Evolutionary conservation across 2,113 vertebrate species (phyloP), one percentile per base, ranked within the genome.

Genomic region (Thalassoma bifasciatum): DNA sequence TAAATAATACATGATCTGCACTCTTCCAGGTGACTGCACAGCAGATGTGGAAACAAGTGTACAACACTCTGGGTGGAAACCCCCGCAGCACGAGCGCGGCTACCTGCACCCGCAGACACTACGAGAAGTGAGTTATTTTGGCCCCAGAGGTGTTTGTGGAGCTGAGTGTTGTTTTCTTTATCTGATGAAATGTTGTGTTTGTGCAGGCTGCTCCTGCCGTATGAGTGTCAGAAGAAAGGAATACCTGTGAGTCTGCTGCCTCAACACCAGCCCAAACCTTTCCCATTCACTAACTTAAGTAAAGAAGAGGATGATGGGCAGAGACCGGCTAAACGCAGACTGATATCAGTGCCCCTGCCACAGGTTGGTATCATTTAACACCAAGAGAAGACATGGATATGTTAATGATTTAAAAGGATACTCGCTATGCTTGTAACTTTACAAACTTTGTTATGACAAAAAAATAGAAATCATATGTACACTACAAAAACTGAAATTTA

Each of bases 21-120:
- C 24, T 37, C 5, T 16, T 60, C 3, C 72, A 95, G 94, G 94
- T 95, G 16, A 94, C 94, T 0, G 56, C 90, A 19, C 94, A 94
- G 72, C 93, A 95, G 81, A 56, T 93, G 50, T 95, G 94, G 94
- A 95, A 95, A 52, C 94, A 94, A 11, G 91, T 95, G 13, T 95
- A 95, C 84, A 95, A 94, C 82, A 82, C 73, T 7, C 86, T 95
- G 0, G 94, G 94, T 21, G 94, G 94, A 66, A 95, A 95, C 67
- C 94, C 94, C 1, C 89, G 94, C 1, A 95, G 94, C 78, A 95
- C 94, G 0, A 95, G 94, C 0, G 94, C 94, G 14, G 94, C 94
- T 49, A 95, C 94, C 0, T 95, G 94, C 77, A 95, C 94, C 11
- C 93, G 94, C 47, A 85, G 94, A 52, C 94, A 95, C 85, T 95